Evolutionary conservation across 1,140 invertebrate species (phyloP).

Genomic region (Orius insidiosus): DNA sequence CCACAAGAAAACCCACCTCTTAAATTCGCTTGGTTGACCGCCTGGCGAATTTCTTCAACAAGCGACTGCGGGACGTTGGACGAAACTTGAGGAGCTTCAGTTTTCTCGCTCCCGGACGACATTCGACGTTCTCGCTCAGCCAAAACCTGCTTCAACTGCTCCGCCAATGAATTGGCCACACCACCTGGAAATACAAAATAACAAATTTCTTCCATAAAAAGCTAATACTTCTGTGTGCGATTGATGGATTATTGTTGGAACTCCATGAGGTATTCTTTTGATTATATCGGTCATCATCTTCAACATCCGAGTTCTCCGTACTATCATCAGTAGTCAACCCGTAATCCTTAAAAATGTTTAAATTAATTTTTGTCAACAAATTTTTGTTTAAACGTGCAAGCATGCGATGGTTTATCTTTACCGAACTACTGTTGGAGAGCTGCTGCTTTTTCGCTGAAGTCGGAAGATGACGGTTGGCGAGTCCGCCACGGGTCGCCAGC

Average conservation of each 20-base stretch:
- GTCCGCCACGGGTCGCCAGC: slow-evolving; percentile 45
- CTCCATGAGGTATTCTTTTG: slow-evolving; percentile 6
- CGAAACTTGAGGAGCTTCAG: slow-evolving; percentile 4
- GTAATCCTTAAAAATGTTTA: no score
- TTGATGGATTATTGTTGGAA: slow-evolving; percentile 12
- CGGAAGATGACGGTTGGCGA: slow-evolving; percentile 36
- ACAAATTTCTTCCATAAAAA: slow-evolving; percentile 9
- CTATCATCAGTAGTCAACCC: slow-evolving; percentile 18
- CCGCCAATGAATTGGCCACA: slow-evolving; percentile 54
- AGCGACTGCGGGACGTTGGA: slow-evolving; percentile 27
- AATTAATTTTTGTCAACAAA: no score
- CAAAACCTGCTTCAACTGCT: slow-evolving; percentile 66
- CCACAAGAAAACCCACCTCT: slow-evolving; percentile 12
- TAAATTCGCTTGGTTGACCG: slow-evolving; percentile 65
- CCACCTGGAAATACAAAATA: slow-evolving; percentile 24
- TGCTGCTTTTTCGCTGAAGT: slow-evolving; percentile 29
- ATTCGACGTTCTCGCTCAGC: slow-evolving; percentile 52
- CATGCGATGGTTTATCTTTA: no score
- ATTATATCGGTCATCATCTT: slow-evolving; percentile 13
- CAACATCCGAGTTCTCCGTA: slow-evolving; percentile 18
- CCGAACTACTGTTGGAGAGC: slow-evolving; percentile 47
- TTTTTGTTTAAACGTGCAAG: no score
- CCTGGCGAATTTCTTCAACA: slow-evolving; percentile 65
- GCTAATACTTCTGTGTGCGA: slow-evolving; percentile 12
- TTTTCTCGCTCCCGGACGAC: slow-evolving; percentile 25